Evolutionary conservation across 2,113 vertebrate species (phyloP).

Genomic region (Ondatra zibethicus): DNA sequence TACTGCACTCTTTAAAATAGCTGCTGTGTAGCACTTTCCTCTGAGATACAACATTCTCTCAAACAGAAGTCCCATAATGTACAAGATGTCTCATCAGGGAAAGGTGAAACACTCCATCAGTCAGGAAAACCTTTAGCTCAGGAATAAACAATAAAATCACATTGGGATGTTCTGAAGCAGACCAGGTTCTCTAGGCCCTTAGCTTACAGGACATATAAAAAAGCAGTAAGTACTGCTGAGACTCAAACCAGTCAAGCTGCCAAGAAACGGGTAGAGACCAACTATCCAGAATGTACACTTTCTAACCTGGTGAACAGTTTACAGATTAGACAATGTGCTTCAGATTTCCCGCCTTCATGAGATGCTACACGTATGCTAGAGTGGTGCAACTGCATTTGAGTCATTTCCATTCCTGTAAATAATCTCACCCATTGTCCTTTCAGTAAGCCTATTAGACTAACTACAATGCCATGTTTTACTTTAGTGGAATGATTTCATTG

Average conservation of each 20-base stretch:
- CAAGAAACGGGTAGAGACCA: background rate
- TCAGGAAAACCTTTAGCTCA: background rate
- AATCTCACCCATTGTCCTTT: background rate
- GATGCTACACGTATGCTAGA: background rate
- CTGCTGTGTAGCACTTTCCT: background rate
- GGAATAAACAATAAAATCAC: background rate
- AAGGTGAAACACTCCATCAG: background rate
- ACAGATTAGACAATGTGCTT: background rate
- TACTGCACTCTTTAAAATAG: background rate
- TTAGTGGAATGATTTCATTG: background rate
- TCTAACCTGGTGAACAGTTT: background rate
- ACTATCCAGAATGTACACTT: too few relatives aligned
- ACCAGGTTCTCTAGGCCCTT: too few relatives aligned
- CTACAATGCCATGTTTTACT: too few relatives aligned
- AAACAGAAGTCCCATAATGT: background rate
- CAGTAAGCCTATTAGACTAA: background rate
- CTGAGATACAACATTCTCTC: background rate
- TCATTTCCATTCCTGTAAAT: background rate
- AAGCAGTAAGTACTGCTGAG: background rate
- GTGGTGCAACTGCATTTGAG: background rate
- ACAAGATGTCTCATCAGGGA: background rate
- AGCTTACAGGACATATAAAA: background rate
- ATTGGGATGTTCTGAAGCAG: background rate
- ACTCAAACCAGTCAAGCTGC: background rate
- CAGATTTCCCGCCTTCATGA: background rate